phyloP scores from a whole-genome alignment of 2,797 vertebrate species.

The Pseudochirops cupreus region DNA sequence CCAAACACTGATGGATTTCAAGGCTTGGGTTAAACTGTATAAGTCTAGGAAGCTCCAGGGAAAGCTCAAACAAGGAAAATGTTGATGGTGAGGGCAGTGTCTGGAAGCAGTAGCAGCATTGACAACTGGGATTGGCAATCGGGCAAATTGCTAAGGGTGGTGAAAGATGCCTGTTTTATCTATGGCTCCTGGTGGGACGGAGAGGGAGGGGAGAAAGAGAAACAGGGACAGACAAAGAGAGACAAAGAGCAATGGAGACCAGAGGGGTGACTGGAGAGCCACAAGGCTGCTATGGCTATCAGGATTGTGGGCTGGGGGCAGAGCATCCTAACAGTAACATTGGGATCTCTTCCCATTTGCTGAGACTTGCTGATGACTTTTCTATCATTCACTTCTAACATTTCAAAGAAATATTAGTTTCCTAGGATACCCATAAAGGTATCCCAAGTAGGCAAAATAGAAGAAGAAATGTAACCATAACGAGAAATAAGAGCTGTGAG shows the following conservation, averaged over 20 bases:
- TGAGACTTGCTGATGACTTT: not conserved
- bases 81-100: too few relatives aligned
- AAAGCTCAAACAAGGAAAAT: not conserved
- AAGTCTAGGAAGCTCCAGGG: not conserved
- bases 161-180: not conserved
- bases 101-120: not conserved
- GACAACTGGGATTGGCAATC: not conserved
- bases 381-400: not conserved
- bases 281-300: not conserved
- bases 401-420: not conserved
- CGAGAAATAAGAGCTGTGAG: slow-evolving; percentile 8
- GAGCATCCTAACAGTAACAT: not conserved
- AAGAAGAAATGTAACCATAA: not conserved
- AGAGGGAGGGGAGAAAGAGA: not conserved
- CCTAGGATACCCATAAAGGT: not conserved
- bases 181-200: not conserved
- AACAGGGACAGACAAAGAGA: not conserved
- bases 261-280: not conserved
- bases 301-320: not conserved
- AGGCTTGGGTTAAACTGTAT: not conserved
- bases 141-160: too few relatives aligned
- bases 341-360: slow-evolving; percentile 29
- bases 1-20: not conserved
- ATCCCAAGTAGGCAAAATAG: not conserved
- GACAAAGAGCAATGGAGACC: not conserved